Base-by-base conservation (phyloP, 2,888 invertebrate species). In the Hecatera dysodea region DNA sequence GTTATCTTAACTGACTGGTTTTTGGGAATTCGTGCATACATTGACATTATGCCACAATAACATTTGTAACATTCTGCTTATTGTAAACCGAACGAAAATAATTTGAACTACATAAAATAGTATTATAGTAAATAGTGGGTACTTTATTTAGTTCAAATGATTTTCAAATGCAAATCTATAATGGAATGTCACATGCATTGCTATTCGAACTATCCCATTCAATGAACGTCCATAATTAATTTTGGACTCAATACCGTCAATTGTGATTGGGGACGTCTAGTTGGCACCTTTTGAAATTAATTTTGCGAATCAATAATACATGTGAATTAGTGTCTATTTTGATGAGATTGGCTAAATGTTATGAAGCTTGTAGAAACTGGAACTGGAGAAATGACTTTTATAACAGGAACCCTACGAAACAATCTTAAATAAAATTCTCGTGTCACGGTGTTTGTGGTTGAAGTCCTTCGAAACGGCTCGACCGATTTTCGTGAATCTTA, bases 171-270 rank as follows among this genome's bases (percentile, higher is more conserved):
- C 22, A 48, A 67, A 76, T 50, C 15, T 50, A 12, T 50, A 61
- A 46, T 77, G 8, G 33, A 55, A 39, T 77, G 6, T 27, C 50
- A 69, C n/a, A 46, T 19, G 36, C n/a, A 8, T 27, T 36, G 42
- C 7, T 55, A 29, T 59, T 17, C 8, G 27, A 42, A 62, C 46
- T 22, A 22, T 42, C 12, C 29, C 15, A 24, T 53, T 46, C 50
- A 69, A 77, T 74, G 36, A 64, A 46, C 12, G 19, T 15, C 17
- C 8, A 12, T 72, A 27, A 55, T 72, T 48, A 75, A 24, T 42
- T 36, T 65, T 50, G 24, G 12, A 6, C 46, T 56, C 33, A 55
- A 74, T 27, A 33, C 33, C 15, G 8, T 27, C 9, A 27, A 56
- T 24, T 1, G 24, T 53, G 44, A 62, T 72, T 61, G 19, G 53